These are phyloP conservation scores for Athalia rosae DNA, from an alignment of 2,888 invertebrate species.

Conservation along the genomic window DNA sequence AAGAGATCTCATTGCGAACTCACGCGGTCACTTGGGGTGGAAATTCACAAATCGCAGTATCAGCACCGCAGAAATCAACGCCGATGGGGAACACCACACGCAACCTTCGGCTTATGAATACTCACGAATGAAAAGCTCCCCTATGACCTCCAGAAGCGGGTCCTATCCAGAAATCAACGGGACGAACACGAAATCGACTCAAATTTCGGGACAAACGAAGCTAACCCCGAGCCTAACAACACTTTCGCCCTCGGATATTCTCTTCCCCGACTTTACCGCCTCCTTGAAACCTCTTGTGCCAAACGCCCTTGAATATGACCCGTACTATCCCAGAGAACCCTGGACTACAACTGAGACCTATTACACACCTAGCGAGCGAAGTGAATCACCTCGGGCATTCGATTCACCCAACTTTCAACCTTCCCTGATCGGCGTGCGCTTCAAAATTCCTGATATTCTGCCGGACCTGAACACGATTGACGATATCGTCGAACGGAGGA, in stretches of 20 bases:
- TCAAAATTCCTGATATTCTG: slow-evolving; percentile 63
- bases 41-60: neutral
- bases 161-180: slow-evolving; percentile 58
- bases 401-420: slow-evolving; percentile 18
- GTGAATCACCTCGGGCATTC: slow-evolving; percentile 47
- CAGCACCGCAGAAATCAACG: neutral
- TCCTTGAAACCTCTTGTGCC: slow-evolving; percentile 60
- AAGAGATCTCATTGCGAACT: slow-evolving; percentile 12
- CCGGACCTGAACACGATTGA: slow-evolving; percentile 66
- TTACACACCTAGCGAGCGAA: slow-evolving; percentile 58
- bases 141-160: slow-evolving; percentile 47
- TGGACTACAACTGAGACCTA: slow-evolving; percentile 64
- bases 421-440: slow-evolving; percentile 52
- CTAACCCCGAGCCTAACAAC: neutral
- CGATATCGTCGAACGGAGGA: slow-evolving; percentile 67
- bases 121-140: slow-evolving; percentile 13
- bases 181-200: slow-evolving; percentile 64
- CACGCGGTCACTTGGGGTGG: neutral
- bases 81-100: neutral
- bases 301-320: slow-evolving; percentile 63
- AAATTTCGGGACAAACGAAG: slow-evolving; percentile 52
- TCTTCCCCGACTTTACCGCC: slow-evolving; percentile 57
- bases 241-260: slow-evolving; percentile 44
- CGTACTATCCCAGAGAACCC: slow-evolving; percentile 64
- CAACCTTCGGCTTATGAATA: neutral